Evolutionary conservation across 2,113 vertebrate species (phyloP).

Genomic region (Hippocampus mohnikei): DNA sequence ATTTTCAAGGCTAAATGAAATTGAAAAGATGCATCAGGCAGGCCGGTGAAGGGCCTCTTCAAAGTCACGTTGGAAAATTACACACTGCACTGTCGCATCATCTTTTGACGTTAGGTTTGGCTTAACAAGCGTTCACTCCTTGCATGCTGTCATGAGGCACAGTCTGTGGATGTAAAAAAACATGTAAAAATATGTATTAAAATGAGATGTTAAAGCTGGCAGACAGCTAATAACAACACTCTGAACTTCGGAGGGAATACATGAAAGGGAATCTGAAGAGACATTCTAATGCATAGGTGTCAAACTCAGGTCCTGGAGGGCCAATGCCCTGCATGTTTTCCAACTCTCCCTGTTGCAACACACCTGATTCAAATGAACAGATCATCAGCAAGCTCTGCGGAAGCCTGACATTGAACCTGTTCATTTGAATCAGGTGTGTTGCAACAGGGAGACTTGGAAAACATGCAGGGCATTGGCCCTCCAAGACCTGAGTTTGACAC

Average conservation of each 20-base stretch:
- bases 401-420: no score
- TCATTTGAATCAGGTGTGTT: no score
- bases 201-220: slow-evolving; percentile 31
- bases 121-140: slow-evolving; percentile 8
- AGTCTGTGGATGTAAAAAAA: slow-evolving; percentile 27
- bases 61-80: slow-evolving; percentile 26
- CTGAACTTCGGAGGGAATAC: slow-evolving; percentile 6
- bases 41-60: slow-evolving; percentile 34
- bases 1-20: neutral
- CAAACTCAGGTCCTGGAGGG: no score
- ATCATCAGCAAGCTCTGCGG: no score
- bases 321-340: no score
- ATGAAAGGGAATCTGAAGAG: neutral
- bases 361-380: no score
- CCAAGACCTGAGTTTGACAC: no score
- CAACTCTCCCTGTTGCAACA: no score
- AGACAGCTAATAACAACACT: slow-evolving; percentile 13
- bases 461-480: no score
- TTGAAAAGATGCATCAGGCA: slow-evolving; percentile 14
- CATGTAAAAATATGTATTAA: slow-evolving; percentile 57
- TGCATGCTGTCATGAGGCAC: neutral
- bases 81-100: slow-evolving; percentile 16
- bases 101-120: slow-evolving; percentile 27
- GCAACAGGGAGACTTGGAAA: no score
- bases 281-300: no score